Evolutionary conservation across 2,888 invertebrate species (phyloP).

Genomic region (Apotomis betuletana): DNA sequence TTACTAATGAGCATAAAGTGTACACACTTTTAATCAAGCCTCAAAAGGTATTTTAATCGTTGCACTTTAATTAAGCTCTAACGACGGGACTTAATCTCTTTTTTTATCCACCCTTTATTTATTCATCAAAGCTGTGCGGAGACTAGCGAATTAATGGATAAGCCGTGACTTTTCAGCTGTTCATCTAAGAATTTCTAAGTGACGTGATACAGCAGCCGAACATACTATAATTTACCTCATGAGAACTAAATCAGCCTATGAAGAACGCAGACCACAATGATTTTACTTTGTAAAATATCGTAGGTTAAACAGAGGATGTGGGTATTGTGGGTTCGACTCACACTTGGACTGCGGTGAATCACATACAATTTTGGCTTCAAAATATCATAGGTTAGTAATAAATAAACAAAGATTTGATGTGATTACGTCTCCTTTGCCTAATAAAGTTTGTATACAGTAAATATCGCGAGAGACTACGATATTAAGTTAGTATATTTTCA

Average conservation of each 20-base stretch:
- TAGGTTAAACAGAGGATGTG: too few species aligned
- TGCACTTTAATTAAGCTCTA: slow-evolving; percentile 69
- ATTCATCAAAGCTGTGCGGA: slow-evolving; percentile 64
- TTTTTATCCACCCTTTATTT: slow-evolving; percentile 65
- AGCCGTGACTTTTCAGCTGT: slow-evolving; percentile 54
- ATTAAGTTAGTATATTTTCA: too few species aligned
- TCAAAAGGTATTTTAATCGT: slow-evolving; percentile 65
- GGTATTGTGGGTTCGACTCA: too few species aligned
- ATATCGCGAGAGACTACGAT: too few species aligned
- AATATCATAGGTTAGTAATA: not conserved
- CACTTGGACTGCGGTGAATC: too few species aligned
- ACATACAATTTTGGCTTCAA: too few species aligned
- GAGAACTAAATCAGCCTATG: not conserved
- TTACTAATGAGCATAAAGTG: slow-evolving; percentile 30
- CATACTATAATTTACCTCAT: not conserved
- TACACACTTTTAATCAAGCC: slow-evolving; percentile 61
- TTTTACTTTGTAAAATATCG: not conserved
- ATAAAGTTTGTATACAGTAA: too few species aligned
- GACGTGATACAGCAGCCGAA: not conserved
- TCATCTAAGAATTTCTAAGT: slow-evolving; percentile 42
- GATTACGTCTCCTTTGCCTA: too few species aligned
- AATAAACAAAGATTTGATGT: too few species aligned
- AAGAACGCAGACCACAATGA: not conserved
- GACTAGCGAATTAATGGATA: slow-evolving; percentile 64
- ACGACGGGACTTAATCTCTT: slow-evolving; percentile 58